Base-by-base conservation (phyloP, 1,140 invertebrate genomes). In the Neodiprion virginianus region DNA sequence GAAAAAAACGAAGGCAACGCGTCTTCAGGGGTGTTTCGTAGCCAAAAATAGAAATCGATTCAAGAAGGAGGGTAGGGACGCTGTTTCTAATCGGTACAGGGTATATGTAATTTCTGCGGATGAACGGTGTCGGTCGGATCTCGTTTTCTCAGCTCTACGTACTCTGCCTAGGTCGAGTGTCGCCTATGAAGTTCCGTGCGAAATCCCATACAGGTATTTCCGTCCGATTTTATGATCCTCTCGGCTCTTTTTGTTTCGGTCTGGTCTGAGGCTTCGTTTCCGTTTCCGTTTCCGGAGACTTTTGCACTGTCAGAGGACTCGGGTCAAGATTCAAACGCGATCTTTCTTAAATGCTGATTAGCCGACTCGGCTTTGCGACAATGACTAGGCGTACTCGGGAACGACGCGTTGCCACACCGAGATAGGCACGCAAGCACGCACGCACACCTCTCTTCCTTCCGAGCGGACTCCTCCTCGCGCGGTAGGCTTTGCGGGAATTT, bases 401-500 rank as follows among this genome's bases (percentile, higher is more conserved):
- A 61, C 53, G 53, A 61, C 53, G 53, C 53, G 53, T 17, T 40
- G 28, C 28, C 28, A 40, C 28, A 40, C 28, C 28, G 2, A 40
- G 28, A 40, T 8, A 61, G 28, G 2, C 28, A 40, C 28, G 28
- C 28, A 40, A 1, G 28, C 28, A 40, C 28, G 28, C 28, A 40
- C 5, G 28, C 28, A 40, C 53, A 17, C 53, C n/a, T 61, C n/a
- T 61, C 53, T 61, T 61, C 53, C n/a, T 17, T 14, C 53, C 53
- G 53, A 40, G 53, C 11, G 53, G 53, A 14, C 53, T 53, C 28
- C 48, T 71, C 8, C 11, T 47, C n/a, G 12, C 28, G 12, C 68
- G 48, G 48, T 69, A 69, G 68, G 68, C 48, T 48, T 21, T 71
- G 23, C 23, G 14, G 14, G 70, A 53, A 71, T n/a, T 48, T n/a